phyloP scores from a whole-genome alignment of 2,113 vertebrate species.

The Axis porcinus region DNA sequence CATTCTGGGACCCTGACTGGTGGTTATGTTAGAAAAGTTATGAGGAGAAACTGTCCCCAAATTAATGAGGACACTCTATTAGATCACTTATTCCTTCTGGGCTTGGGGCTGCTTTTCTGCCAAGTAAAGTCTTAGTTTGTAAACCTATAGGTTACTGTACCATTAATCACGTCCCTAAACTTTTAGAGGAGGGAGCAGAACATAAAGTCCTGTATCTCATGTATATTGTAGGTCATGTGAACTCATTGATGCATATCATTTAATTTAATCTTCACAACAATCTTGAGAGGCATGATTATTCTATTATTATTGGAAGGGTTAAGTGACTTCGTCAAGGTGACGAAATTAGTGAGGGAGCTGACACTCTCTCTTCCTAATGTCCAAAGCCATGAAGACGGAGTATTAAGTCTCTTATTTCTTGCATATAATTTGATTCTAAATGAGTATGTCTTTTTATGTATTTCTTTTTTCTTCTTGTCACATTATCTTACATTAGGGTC shows the following conservation, averaged over 20 bases:
- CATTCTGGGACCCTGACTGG: no score
- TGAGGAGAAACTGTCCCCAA: background rate
- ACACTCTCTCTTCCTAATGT: background rate
- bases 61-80: background rate
- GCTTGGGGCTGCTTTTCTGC: background rate
- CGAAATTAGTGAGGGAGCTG: background rate
- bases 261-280: background rate
- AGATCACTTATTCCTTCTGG: background rate
- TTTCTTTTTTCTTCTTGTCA: constrained; percentile 19
- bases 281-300: background rate
- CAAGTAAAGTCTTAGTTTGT: background rate
- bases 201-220: background rate
- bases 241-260: background rate
- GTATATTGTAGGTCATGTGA: background rate
- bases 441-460: background rate
- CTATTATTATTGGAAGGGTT: background rate
- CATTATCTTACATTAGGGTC: background rate
- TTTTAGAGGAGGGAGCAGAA: background rate
- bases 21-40: background rate
- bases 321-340: background rate
- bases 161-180: background rate
- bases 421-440: background rate
- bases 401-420: background rate
- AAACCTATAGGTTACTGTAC: background rate
- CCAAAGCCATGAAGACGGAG: background rate